Percentiles rank a stretch among this genome's conserved stretches.
Evolutionary conservation across 1,140 invertebrate genomes (phyloP).

Genomic region (Halesus radiatus): DNA sequence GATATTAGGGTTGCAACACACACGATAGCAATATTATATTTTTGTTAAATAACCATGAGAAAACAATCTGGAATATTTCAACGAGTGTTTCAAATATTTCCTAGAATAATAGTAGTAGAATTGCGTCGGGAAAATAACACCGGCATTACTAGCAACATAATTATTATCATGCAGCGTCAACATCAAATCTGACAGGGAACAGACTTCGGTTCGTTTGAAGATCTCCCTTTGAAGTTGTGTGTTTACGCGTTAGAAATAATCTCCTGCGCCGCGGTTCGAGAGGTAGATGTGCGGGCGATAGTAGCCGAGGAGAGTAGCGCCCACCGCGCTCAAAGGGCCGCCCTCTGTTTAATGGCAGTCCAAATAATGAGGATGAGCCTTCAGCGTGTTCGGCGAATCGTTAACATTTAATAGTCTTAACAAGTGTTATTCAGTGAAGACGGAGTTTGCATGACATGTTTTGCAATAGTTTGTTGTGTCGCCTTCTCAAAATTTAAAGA

Average conservation of each 20-base stretch:
- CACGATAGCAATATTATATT: neutral
- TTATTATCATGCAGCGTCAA: neutral
- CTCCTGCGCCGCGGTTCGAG: neutral
- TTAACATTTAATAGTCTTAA: neutral
- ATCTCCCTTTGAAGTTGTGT: constrained; percentile 34
- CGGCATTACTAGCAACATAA: neutral
- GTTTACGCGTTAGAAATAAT: constrained; percentile 24
- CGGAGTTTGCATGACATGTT: neutral
- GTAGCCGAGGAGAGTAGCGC: neutral
- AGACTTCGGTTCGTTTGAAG: constrained; percentile 35
- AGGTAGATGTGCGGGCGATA: neutral
- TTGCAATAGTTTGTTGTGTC: neutral
- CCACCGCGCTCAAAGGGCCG: neutral
- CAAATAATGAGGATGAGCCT: constrained; percentile 12
- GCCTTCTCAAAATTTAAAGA: neutral
- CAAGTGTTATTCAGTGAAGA: neutral
- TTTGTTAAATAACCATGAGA: neutral
- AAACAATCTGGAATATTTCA: neutral
- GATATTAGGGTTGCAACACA: neutral
- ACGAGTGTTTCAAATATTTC: neutral
- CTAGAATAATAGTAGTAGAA: neutral
- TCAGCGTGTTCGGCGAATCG: neutral
- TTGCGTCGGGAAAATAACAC: neutral
- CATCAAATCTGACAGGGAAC: constrained; percentile 10
- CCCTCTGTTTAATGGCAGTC: neutral